phyloP scores from a whole-genome alignment of 2,113 vertebrate species.

The Pedionomus torquatus region DNA sequence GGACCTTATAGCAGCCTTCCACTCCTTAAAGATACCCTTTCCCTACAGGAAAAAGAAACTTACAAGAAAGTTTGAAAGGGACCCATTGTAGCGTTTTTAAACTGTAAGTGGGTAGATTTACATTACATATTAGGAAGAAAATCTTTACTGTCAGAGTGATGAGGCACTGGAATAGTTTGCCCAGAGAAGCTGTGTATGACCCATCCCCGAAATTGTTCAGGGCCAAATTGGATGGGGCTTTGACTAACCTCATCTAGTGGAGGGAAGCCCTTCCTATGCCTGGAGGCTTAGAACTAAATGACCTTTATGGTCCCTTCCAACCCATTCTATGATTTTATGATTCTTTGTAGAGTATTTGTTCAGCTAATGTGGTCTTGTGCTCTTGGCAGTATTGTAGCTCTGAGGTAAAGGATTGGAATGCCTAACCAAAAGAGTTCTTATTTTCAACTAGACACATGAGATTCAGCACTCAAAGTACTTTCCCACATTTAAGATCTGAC shows the following conservation, averaged over 20 bases:
- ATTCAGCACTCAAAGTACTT: background rate
- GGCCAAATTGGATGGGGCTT: background rate
- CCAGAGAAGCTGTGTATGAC: background rate
- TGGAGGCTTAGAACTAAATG: background rate
- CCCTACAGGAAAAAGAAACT: background rate
- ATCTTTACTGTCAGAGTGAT: background rate
- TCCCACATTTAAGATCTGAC: background rate
- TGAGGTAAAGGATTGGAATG: background rate
- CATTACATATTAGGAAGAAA: background rate
- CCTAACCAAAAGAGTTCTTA: background rate
- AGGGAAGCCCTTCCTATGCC: background rate
- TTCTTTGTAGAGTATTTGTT: background rate
- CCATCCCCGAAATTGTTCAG: background rate
- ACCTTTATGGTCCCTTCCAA: background rate
- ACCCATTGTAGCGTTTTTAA: background rate
- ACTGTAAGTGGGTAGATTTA: background rate
- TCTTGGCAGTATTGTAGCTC: background rate
- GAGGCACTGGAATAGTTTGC: background rate
- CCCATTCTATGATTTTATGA: background rate
- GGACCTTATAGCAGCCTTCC: background rate
- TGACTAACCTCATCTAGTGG: background rate
- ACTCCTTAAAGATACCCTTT: too few species aligned
- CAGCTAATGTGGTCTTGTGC: background rate
- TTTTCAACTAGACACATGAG: background rate
- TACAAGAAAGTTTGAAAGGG: background rate